phyloP scores from a whole-genome alignment of 2,797 vertebrate species.

The Gymnoscopelus microlampas region DNA sequence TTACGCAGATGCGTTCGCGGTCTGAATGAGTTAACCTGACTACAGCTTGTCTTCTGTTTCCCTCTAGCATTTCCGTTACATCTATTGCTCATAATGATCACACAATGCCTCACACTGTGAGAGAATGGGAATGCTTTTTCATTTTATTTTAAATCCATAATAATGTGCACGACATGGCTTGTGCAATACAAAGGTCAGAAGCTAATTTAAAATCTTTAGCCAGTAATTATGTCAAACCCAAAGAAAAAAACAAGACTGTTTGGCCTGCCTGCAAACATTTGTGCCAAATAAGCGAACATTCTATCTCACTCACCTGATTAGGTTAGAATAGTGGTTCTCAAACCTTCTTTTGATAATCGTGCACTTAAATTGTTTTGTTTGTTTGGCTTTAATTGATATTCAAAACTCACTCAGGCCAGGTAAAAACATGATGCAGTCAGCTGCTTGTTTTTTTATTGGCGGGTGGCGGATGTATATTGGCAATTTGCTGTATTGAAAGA shows the following conservation, averaged over 20 bases:
- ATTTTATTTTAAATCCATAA: not conserved
- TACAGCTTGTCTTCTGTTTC: conserved; percentile 18
- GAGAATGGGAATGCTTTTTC: not conserved
- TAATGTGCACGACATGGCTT: too few species aligned
- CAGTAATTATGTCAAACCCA: not conserved
- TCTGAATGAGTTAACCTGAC: conserved; percentile 8
- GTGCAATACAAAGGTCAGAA: conserved; percentile 1
- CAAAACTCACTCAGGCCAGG: too few species aligned
- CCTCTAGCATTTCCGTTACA: conserved; percentile 41
- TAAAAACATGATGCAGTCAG: too few species aligned
- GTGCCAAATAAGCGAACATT: not conserved
- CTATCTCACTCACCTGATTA: too few species aligned
- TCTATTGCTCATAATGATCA: conserved; percentile 27
- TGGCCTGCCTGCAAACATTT: not conserved
- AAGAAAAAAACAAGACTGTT: not conserved
- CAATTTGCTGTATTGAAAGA: too few species aligned
- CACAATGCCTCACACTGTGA: not conserved
- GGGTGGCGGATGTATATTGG: too few species aligned
- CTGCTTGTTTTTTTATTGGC: too few species aligned
- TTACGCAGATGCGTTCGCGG: too few species aligned
- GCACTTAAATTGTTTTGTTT: too few species aligned
- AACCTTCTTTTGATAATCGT: too few species aligned
- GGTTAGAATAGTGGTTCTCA: too few species aligned
- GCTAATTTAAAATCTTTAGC: not conserved
- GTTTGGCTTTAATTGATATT: too few species aligned